These are phyloP conservation scores for Eupithecia dodoneata DNA, from an alignment of 2,888 invertebrate species.

Conservation along the genomic window DNA sequence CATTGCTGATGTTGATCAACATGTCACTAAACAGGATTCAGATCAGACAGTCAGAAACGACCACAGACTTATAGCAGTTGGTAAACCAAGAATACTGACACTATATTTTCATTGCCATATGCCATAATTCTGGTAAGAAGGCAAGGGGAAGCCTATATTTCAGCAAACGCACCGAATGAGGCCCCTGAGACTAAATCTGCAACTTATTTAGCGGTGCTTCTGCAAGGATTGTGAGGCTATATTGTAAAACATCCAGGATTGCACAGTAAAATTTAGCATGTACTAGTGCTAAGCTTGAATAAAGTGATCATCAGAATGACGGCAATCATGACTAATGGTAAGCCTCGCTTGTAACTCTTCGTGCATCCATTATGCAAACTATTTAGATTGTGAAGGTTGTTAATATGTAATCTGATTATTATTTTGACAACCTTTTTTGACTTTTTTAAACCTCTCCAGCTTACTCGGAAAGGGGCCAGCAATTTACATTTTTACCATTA, in stretches of 20 bases:
- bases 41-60: neutral
- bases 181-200: neutral
- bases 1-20: neutral
- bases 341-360: slow-evolving; percentile 13
- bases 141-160: neutral
- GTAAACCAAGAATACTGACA: neutral
- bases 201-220: neutral
- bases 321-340: slow-evolving; percentile 47
- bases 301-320: slow-evolving; percentile 28
- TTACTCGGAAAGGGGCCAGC: no score
- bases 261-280: slow-evolving; percentile 1
- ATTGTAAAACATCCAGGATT: neutral
- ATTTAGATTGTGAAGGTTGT: neutral
- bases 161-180: neutral
- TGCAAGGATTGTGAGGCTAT: neutral
- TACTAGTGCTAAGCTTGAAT: slow-evolving; percentile 17
- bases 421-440: no score
- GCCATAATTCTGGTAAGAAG: neutral
- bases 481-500: no score
- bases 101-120: neutral
- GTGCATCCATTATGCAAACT: no score
- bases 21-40: neutral
- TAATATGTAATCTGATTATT: neutral
- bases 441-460: no score
- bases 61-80: neutral